Base-by-base conservation (phyloP, 2,113 vertebrate species). In the Oophaga pumilio region DNA sequence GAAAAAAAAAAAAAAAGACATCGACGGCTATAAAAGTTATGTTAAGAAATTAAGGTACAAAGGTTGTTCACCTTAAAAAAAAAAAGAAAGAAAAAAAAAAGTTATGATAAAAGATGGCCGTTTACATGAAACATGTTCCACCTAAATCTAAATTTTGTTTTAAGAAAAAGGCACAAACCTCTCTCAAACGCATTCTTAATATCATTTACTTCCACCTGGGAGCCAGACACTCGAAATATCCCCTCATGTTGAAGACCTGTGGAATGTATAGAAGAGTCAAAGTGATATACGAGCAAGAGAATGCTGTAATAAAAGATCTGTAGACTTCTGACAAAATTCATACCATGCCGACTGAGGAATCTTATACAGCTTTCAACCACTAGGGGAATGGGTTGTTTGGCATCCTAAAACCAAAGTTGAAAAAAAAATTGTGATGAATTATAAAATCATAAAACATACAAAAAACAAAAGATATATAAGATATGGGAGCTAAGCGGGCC, bases 171-270 rank as follows among this genome's bases (percentile, higher is more conserved):
- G 15, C 73, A 93, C 86, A 26, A 50, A 99, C 98, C 98, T 96
- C 98, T 96, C 92, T 99, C 98, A 94, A 99, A 99, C 0, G 98
- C 97, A 24, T 99, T 99, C 93, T 99, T 99, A 84, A 99, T 99
- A 94, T 99, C 98, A 60, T 99, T 99, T 90, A 99, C 98, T 90
- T 99, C 98, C 81, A 99, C 97, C 87, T 99, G 98, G 4, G 98
- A 99, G 62, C 98, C 98, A 6, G 98, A 99, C 86, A 99, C 98
- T 87, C 98, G 92, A 94, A 99, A 99, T 91, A 99, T 99, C 12
- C 98, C 98, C 89, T 99, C 97, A 26, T 99, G 97, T 90, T 97
- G 97, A 85, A 99, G 90, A 89, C 98, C 98, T 99, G 69, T 0
- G 49, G 81, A 89, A 62, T 88, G 20, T 85, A 13, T 3, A 52